phyloP scores from a whole-genome alignment of 2,113 vertebrate genomes.

The Gobio gobio region DNA sequence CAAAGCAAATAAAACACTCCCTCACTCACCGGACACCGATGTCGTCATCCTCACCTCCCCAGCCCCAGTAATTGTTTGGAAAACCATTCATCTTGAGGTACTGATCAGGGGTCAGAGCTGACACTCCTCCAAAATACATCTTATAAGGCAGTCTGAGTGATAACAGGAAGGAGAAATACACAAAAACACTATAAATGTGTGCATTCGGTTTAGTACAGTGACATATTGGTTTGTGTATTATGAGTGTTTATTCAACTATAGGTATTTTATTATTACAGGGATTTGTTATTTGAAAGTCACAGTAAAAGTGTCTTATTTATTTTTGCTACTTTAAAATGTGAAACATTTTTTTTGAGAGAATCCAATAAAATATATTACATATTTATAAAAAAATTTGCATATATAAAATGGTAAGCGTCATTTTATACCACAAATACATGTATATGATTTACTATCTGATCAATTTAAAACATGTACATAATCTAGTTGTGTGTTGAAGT shows the following conservation, averaged over 20 bases:
- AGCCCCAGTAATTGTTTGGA: slow-evolving; percentile 83
- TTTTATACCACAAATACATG: neutral
- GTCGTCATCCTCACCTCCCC: slow-evolving; percentile 83
- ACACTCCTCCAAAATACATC: slow-evolving; percentile 82
- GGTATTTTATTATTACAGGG: neutral
- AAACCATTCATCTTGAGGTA: slow-evolving; percentile 85
- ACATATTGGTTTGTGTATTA: neutral
- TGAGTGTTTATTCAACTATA: neutral
- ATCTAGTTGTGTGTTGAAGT: neutral
- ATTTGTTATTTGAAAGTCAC: neutral
- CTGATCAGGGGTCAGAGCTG: slow-evolving; percentile 77
- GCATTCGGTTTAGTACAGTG: too few species aligned
- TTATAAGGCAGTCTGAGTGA: slow-evolving; percentile 78
- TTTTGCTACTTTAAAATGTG: neutral
- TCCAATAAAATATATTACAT: neutral
- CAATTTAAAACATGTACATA: neutral
- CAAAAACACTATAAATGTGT: neutral
- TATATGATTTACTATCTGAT: too few species aligned
- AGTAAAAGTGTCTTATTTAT: neutral
- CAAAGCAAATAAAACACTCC: neutral
- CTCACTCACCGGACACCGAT: slow-evolving; percentile 77
- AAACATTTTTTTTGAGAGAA: neutral
- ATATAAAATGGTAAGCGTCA: neutral
- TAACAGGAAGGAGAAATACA: neutral
- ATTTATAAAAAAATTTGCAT: too few species aligned